Percentiles rank a stretch among this genome's conserved stretches.
These are phyloP conservation scores for Cebidichthys violaceus DNA, from an alignment of 2,113 vertebrate genomes.

Conservation along the genomic window DNA sequence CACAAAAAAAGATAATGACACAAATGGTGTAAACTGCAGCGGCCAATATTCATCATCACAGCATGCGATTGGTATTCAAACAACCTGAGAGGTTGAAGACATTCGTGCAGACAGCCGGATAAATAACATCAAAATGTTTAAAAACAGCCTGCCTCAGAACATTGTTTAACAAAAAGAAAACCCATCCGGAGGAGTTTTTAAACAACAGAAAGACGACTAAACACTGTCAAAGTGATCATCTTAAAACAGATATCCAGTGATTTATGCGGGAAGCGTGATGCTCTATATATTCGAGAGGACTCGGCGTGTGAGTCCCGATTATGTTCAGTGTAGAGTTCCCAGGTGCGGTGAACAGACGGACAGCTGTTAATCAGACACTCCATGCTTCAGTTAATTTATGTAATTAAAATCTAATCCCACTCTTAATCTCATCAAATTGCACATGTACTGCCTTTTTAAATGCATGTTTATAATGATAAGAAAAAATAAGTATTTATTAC, in stretches of 20 bases:
- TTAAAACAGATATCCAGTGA: constrained; percentile 39
- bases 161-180: constrained; percentile 42
- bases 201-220: constrained; percentile 31
- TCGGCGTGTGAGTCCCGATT: constrained; percentile 10
- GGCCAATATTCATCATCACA: constrained; percentile 60
- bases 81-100: constrained; percentile 44
- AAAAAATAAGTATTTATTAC: not conserved
- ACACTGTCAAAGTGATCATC: constrained; percentile 28
- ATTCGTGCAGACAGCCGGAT: constrained; percentile 53
- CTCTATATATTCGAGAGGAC: constrained; percentile 32
- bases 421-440: constrained; percentile 45
- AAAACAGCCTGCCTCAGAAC: constrained; percentile 47
- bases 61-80: constrained; percentile 58
- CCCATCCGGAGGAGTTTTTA: constrained; percentile 7
- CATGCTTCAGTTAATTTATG: constrained; percentile 44
- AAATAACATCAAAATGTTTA: constrained; percentile 53
- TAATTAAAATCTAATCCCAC: constrained; percentile 60
- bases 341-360: constrained; percentile 49
- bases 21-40: constrained; percentile 44
- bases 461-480: constrained; percentile 1
- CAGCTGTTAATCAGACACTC: constrained; percentile 61
- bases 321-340: constrained; percentile 15
- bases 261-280: constrained; percentile 32
- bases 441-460: constrained; percentile 26
- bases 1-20: constrained; percentile 54